These are phyloP conservation scores for Trichomalopsis sarcophagae DNA, from an alignment of 1,140 invertebrate genomes.

Conservation along the genomic window DNA sequence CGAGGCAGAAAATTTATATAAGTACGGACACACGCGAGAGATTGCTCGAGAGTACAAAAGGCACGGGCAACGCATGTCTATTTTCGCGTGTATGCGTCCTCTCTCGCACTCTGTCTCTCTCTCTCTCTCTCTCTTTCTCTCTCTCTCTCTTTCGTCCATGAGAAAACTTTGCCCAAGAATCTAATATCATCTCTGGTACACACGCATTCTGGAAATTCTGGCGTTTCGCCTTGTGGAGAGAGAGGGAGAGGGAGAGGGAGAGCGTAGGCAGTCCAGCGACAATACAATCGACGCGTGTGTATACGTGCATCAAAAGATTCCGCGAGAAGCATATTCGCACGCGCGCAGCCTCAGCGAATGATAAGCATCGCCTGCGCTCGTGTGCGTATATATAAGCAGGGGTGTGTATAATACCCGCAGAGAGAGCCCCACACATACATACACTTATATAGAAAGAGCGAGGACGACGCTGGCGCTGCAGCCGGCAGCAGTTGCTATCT, in stretches of 20 bases:
- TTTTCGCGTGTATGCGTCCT: neutral
- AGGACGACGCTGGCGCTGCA: slow-evolving; percentile 46
- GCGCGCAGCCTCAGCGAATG: neutral
- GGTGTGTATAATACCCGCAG: neutral
- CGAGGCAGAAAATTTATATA: slow-evolving; percentile 31
- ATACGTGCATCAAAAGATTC: slow-evolving; percentile 34
- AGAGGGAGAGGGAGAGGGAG: slow-evolving; percentile 30
- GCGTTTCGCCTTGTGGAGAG: slow-evolving; percentile 53
- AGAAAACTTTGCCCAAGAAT: slow-evolving; percentile 74
- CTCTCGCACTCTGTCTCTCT: neutral
- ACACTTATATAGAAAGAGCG: slow-evolving; percentile 1
- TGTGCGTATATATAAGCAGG: neutral
- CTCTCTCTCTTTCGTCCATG: slow-evolving; percentile 57
- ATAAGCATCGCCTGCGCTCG: neutral
- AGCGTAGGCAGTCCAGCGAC: neutral
- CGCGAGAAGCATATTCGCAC: neutral
- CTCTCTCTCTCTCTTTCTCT: too few species aligned
- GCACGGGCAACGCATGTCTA: neutral
- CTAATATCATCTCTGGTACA: slow-evolving; percentile 73
- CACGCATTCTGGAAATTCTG: slow-evolving; percentile 71
- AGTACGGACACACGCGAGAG: neutral
- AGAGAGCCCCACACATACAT: neutral
- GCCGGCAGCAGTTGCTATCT: slow-evolving; percentile 70
- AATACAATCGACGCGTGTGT: slow-evolving; percentile 35
- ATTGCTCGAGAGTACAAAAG: neutral